phyloP scores from a whole-genome alignment of 2,888 invertebrate species.

The Theretra japonica region DNA sequence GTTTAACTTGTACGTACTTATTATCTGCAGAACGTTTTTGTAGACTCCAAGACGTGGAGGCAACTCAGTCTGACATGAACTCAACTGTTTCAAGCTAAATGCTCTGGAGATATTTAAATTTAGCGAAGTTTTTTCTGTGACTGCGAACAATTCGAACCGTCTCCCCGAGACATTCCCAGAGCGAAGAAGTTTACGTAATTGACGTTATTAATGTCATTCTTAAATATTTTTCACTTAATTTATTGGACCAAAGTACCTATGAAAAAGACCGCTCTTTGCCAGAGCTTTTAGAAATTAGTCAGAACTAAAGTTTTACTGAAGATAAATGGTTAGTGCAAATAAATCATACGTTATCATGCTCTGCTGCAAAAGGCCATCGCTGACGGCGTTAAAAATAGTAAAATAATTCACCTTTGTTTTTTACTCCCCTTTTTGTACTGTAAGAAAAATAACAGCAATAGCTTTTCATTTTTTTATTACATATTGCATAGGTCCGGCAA shows the following conservation, averaged over 20 bases:
- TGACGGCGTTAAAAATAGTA: too few species aligned
- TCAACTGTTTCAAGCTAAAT: conserved; percentile 57
- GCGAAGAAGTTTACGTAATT: conserved; percentile 60
- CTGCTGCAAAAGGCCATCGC: too few species aligned
- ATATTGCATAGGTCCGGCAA: too few species aligned
- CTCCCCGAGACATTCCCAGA: conserved; percentile 47
- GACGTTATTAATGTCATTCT: conserved; percentile 55
- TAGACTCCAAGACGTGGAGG: conserved; percentile 42
- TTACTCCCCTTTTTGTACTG: too few species aligned
- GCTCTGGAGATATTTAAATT: conserved; percentile 73
- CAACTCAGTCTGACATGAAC: conserved; percentile 56
- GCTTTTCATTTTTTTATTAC: too few species aligned
- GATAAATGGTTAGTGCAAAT: too few species aligned
- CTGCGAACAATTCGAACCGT: conserved; percentile 57
- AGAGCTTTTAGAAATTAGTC: neutral
- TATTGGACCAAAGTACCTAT: conserved; percentile 12
- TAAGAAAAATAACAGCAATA: too few species aligned
- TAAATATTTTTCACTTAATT: conserved; percentile 39
- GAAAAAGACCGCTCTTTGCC: neutral
- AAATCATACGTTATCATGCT: too few species aligned
- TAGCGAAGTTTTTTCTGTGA: conserved; percentile 63
- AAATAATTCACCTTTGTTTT: too few species aligned
- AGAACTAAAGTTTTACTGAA: neutral
- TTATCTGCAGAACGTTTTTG: conserved; percentile 47
- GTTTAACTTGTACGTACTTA: conserved; percentile 42